phyloP scores from a whole-genome alignment of 2,113 vertebrate species.

The Alexandromys fortis region DNA sequence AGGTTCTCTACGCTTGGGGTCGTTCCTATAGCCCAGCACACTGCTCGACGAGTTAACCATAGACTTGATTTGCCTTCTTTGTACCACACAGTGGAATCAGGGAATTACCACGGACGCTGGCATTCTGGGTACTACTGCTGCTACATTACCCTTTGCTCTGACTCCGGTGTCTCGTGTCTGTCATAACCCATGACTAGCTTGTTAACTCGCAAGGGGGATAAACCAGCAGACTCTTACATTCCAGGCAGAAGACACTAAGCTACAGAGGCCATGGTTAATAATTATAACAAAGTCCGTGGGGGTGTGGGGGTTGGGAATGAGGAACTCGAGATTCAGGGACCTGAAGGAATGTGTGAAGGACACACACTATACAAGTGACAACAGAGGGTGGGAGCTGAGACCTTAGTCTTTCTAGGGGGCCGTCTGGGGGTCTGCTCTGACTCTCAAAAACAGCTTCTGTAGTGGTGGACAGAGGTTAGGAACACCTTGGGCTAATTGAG shows the following conservation, averaged over 20 bases:
- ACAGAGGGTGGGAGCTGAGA: background rate
- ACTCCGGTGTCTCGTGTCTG: background rate
- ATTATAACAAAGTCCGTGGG: background rate
- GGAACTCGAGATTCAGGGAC: background rate
- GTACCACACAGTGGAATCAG: background rate
- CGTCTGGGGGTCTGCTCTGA: background rate
- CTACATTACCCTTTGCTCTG: background rate
- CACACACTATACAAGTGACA: background rate
- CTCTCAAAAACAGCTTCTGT: background rate
- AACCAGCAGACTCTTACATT: background rate
- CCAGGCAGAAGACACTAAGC: background rate
- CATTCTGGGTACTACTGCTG: background rate
- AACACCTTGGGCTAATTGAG: background rate
- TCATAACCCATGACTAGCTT: background rate
- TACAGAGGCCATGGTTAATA: background rate
- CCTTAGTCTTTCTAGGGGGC: background rate
- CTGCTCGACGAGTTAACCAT: background rate
- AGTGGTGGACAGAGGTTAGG: background rate
- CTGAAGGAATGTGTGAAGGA: constrained; percentile 1
- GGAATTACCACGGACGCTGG: background rate
- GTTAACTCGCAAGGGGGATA: background rate
- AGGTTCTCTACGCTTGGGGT: background rate
- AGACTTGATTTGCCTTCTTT: background rate
- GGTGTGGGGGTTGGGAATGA: background rate
- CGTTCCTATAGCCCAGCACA: background rate